Percentiles rank a stretch among this genome's conserved stretches.
Conservation (phyloP, 2,888 invertebrate species). For the Psylliodes chrysocephalus region DNA sequence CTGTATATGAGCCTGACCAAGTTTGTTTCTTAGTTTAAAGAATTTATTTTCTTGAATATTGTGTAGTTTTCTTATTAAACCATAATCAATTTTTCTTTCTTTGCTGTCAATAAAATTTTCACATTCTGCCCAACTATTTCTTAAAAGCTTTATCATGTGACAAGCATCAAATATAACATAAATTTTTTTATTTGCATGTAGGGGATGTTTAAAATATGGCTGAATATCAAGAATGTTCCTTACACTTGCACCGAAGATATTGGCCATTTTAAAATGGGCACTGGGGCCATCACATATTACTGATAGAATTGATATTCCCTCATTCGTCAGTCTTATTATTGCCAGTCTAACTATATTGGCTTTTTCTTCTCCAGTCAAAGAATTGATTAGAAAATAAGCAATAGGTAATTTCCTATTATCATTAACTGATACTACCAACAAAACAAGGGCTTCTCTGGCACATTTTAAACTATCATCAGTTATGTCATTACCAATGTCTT, state of each 20-base stretch:
- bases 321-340: constrained; percentile 30
- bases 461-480: constrained; percentile 32
- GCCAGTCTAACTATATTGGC: constrained; percentile 35
- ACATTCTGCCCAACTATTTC: neutral
- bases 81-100: too few species aligned
- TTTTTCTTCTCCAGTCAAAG: constrained; percentile 36
- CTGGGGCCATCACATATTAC: constrained; percentile 43
- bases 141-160: neutral
- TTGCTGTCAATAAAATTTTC: neutral
- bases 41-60: too few species aligned
- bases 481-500: constrained; percentile 40
- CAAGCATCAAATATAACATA: constrained; percentile 26
- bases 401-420: constrained; percentile 46
- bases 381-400: constrained; percentile 42
- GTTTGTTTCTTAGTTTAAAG: too few species aligned
- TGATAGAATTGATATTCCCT: constrained; percentile 29
- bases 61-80: too few species aligned
- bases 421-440: constrained; percentile 43
- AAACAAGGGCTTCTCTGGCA: constrained; percentile 45
- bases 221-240: neutral
- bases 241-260: constrained; percentile 17
- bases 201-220: neutral
- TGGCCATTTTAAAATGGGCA: constrained; percentile 22
- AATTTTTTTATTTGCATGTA: constrained; percentile 7
- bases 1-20: too few species aligned